Evolutionary conservation across 1,140 invertebrate genomes (phyloP).

Genomic region (Goniozus legneri): DNA sequence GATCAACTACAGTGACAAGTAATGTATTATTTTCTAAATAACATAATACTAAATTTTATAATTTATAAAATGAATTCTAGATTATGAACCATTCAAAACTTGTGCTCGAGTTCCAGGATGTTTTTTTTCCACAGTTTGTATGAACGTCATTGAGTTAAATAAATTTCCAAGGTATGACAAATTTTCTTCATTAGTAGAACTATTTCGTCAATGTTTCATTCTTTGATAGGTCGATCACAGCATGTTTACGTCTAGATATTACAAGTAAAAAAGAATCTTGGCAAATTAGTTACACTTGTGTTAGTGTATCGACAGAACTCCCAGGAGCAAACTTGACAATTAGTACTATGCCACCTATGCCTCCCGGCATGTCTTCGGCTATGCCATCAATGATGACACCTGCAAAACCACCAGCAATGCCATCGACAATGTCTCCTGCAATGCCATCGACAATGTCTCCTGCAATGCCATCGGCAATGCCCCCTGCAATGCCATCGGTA

Average conservation of each 20-base stretch:
- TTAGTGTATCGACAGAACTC: slow-evolving; percentile 26
- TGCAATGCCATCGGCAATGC: too few species aligned
- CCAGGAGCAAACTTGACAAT: slow-evolving; percentile 1
- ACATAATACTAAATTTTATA: neutral
- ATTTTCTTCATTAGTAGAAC: neutral
- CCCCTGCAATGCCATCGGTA: neutral
- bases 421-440: too few species aligned
- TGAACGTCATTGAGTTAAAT: slow-evolving; percentile 33
- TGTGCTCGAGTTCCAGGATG: slow-evolving; percentile 37
- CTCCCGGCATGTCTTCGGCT: neutral
- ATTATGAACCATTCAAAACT: slow-evolving; percentile 28
- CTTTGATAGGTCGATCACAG: slow-evolving; percentile 28
- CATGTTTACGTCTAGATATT: slow-evolving; percentile 30
- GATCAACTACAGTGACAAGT: slow-evolving; percentile 28
- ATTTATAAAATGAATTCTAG: slow-evolving; percentile 10
- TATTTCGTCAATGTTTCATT: neutral
- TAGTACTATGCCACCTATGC: neutral
- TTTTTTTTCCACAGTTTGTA: slow-evolving; percentile 36
- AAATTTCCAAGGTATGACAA: slow-evolving; percentile 26
- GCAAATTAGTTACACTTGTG: slow-evolving; percentile 36
- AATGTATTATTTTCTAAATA: slow-evolving; percentile 2
- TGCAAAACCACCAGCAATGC: neutral
- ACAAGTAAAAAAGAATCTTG: slow-evolving; percentile 28
- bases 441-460: too few species aligned
- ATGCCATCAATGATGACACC: neutral